Evolutionary conservation across 2,888 invertebrate genomes (phyloP), one percentile per base, ranked within the genome.

Genomic region (Harpalus rubripes): DNA sequence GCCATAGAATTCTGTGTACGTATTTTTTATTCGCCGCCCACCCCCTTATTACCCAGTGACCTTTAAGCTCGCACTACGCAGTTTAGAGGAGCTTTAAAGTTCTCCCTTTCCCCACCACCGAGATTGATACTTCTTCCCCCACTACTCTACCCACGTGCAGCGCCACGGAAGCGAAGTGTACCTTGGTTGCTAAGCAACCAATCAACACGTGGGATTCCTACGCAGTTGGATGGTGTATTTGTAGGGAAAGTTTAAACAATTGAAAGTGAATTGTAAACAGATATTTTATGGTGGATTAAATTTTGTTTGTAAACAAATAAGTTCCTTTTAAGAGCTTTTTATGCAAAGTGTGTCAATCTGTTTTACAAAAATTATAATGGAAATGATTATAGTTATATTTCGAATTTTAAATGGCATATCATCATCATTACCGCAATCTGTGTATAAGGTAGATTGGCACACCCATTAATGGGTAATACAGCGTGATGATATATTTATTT

Each of bases 131-230:
- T 41, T 26, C 18, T 22, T 26, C 18, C 32, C 12, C 63, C 26
- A 12, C 12, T 4, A 41, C 68, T 32, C n/a, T n/a, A 15, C 41
- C 68, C 68, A 72, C 68, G 68, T 72, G 41, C 39, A 68, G 22
- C 15, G 41, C 12, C 41, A 15, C 41, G 68, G 68, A 72, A 72
- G 68, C 41, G 68, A 72, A 72, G 68, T 16, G 68, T 72, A 72
- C 68, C 41, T 72, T 72, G 68, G 68, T 72, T 72, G 41, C 68
- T 39, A 39, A 41, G 68, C 68, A 72, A 72, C 68, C 15, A n/a
- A 72, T 72, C 41, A 63, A 72, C 68, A 72, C 68, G 68, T 72
- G 68, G 22, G n/a, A 26, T 15, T 72, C 41, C 68, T 72, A 72
- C 68, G 68, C 68, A 72, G 68, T 18, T 52, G 16, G 15, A 15